Evolutionary conservation across 2,888 invertebrate species (phyloP).

Genomic region (Epicampocera succincta): DNA sequence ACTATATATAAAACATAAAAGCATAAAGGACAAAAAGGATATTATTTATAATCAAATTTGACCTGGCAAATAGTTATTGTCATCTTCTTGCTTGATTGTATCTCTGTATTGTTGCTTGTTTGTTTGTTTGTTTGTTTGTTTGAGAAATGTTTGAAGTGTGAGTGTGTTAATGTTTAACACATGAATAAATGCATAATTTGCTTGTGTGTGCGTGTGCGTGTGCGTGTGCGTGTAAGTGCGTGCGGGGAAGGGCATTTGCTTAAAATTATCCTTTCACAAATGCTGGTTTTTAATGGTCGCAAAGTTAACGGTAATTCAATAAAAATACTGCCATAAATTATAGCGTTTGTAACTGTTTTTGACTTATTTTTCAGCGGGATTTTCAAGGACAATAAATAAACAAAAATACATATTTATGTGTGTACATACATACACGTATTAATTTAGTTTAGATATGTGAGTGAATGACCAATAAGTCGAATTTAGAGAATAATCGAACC

Average conservation of each 20-base stretch:
- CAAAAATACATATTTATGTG: too few relatives aligned
- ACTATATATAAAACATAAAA: conserved; percentile 17
- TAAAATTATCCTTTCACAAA: conserved; percentile 10
- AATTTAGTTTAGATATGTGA: too few relatives aligned
- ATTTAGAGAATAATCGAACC: too few relatives aligned
- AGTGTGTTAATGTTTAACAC: conserved; percentile 3
- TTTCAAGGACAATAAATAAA: background rate
- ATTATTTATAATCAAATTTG: conserved; percentile 78
- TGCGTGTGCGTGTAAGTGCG: background rate
- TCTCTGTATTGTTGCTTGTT: background rate
- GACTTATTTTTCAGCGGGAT: conserved; percentile 8
- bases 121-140: conserved; percentile 12
- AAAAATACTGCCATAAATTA: conserved; percentile 61
- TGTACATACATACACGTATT: too few relatives aligned
- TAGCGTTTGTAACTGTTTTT: conserved; percentile 60
- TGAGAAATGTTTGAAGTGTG: conserved; percentile 40
- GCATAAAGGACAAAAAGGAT: conserved; percentile 63
- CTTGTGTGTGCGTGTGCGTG: conserved; percentile 9
- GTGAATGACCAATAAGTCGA: too few relatives aligned
- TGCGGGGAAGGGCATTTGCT: conserved; percentile 9
- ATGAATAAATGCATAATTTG: conserved; percentile 27
- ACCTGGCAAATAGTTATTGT: conserved; percentile 70
- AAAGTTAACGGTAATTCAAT: conserved; percentile 61
- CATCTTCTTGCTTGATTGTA: conserved; percentile 35
- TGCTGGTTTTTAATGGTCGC: conserved; percentile 60